phyloP scores from a whole-genome alignment of 2,113 vertebrate species.

The Cepphus grylle region DNA sequence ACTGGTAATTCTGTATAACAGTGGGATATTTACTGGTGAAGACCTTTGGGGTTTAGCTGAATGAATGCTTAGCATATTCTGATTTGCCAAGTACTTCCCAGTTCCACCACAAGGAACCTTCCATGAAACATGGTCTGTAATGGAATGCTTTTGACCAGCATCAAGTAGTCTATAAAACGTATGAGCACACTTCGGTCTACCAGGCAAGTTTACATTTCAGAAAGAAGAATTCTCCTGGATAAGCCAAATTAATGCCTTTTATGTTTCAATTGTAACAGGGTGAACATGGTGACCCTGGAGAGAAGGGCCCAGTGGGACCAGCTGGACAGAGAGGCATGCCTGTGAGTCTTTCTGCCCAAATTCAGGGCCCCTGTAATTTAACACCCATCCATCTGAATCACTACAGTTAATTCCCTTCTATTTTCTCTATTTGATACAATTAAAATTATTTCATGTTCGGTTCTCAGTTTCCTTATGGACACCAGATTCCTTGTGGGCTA shows the following conservation, averaged over 20 bases:
- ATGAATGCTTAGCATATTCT: neutral
- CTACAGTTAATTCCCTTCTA: neutral
- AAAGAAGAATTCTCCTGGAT: neutral
- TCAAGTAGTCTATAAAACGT: neutral
- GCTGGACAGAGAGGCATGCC: constrained; percentile 75
- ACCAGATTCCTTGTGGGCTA: neutral
- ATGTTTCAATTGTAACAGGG: constrained; percentile 72
- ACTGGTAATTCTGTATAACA: neutral
- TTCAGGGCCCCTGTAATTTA: neutral
- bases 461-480: neutral
- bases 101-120: neutral
- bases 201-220: neutral
- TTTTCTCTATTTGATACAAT: neutral
- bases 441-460: neutral
- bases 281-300: constrained; percentile 77
- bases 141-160: neutral
- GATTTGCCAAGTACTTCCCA: neutral
- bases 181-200: neutral
- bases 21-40: neutral
- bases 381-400: neutral
- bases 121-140: neutral
- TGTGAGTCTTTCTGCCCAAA: constrained; percentile 63
- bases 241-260: neutral
- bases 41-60: neutral
- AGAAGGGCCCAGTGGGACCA: constrained; percentile 68